Evolutionary conservation across 2,113 vertebrate genomes (phyloP), one percentile per base, ranked within the genome.

Genomic region (Furnarius figulus): DNA sequence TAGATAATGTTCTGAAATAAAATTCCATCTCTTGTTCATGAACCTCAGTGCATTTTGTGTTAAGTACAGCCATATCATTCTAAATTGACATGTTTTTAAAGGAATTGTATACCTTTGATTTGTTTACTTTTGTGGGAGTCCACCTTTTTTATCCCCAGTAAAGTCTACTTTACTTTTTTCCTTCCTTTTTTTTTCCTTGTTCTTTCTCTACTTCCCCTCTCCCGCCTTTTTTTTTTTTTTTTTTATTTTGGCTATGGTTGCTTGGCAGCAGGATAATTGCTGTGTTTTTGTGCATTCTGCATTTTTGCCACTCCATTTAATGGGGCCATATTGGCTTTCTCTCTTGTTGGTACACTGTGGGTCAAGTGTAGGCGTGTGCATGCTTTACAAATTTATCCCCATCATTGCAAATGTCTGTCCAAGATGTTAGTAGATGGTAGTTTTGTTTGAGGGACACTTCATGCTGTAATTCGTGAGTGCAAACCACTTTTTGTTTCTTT

Each of bases 331-430:
- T 79, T 98, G 97, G 97, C 97, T 91, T 97, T 93, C 93, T 97
- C 92, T 75, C 92, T 95, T 97, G 96, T 98, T 94, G 62, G 83
- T 96, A 95, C 88, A 94, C 95, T 90, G 13, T 87, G 85, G 97
- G 98, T 98, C 97, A 98, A 98, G 98, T 97, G 94, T 97, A 98
- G 97, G 97, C 92, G n/a, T 98, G 97, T 98, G 98, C 37, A 19
- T 95, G 93, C 97, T 97, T 98, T 97, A 94, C 86, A 97, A 72
- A 97, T 95, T 88, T 86, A 87, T 88, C 93, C 85, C 93, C 93
- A 42, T 95, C 86, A 70, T 82, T 96, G 82, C 92, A 93, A 91
- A 87, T 93, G 91, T 95, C 95, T 97, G 87, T 81, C 87, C 63
- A 77, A 95, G 93, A 91, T 96, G 84, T 90, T 97, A 96, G 93